Conservation (phyloP, 2,888 invertebrate genomes). For the Drosophila subsilvestris region DNA sequence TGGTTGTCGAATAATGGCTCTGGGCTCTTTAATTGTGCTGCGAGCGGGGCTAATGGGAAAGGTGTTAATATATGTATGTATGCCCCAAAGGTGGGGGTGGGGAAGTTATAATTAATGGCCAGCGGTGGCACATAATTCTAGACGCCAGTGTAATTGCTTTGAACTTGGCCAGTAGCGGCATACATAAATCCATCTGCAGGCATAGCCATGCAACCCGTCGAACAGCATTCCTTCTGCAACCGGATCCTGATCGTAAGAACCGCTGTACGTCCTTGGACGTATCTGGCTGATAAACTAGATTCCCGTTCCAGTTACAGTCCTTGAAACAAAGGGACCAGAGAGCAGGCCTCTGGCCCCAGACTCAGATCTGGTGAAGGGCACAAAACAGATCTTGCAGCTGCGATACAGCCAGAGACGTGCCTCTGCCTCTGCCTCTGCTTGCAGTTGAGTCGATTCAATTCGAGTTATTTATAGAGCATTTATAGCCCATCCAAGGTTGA, state of each 20-base stretch:
- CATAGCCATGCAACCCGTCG: constrained; percentile 60
- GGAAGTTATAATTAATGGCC: constrained; percentile 60
- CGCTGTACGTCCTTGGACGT: constrained; percentile 79
- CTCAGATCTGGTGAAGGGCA: constrained; percentile 65
- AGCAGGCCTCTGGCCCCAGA: constrained; percentile 12
- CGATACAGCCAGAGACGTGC: constrained; percentile 51
- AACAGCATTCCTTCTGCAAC: constrained; percentile 56
- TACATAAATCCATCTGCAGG: constrained; percentile 33
- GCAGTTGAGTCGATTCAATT: constrained; percentile 17
- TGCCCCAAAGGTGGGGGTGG: constrained; percentile 17
- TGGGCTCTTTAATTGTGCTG: constrained; percentile 68
- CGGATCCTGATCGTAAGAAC: constrained; percentile 70
- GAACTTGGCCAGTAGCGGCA: constrained; percentile 56
- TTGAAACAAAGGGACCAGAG: constrained; percentile 51
- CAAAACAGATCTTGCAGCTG: constrained; percentile 58
- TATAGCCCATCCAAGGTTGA: constrained; percentile 62
- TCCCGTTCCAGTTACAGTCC: constrained; percentile 70
- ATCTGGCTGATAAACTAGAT: constrained; percentile 69
- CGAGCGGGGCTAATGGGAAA: constrained; percentile 57
- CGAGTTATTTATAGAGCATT: constrained; percentile 71
- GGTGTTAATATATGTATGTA: constrained; percentile 71
- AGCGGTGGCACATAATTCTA: constrained; percentile 46
- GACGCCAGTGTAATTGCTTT: constrained; percentile 69
- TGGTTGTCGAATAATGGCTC: constrained; percentile 71
- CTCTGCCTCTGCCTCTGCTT: constrained; percentile 51